Evolutionary conservation across 2,113 vertebrate genomes (phyloP), one percentile per base, ranked within the genome.

Genomic region (Centropus unirufus): DNA sequence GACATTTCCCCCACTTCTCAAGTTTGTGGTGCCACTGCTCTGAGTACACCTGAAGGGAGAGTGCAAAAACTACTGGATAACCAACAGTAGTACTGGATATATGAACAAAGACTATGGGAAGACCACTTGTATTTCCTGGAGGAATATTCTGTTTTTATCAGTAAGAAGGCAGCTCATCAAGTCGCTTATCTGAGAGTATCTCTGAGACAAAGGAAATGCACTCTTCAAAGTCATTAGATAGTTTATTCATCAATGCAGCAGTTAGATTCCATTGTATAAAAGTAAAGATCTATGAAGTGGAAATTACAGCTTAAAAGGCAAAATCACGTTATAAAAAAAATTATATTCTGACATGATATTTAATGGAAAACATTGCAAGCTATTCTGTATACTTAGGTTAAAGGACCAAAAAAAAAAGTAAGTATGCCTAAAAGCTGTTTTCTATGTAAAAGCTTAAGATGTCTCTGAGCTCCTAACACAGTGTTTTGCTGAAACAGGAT

Each of bases 231-330:
- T 95, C n/a, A n/a, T 83, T 81, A 47, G 21, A 32, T 69, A 27
- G 44, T 96, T 97, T 97, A 95, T 97, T 96, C 68, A 36, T 90
- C 85, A 88, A 46, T 58, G 77, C 75, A 86, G 85, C 40, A 66
- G 87, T 92, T 93, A 75, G 36, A 89, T 79, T 68, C 61, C 58
- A 16, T 72, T 54, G 58, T 90, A 83, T 93, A 89, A 92, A 93
- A 89, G 58, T 69, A 58, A 67, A 88, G 68, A 29, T 36, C 8
- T 87, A 44, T 57, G 64, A 87, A 89, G 67, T 52, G 44, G 49
- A 88, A 90, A 46, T 89, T 91, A 85, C 83, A 96, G 61, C 27
- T 89, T 59, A 83, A 76, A 91, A 94, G 29, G 57, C 24, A 93
- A 78, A 84, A 87, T 84, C 8, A 13, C 24, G 58, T 42, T 49